These are phyloP conservation scores for Eupithecia abbreviata DNA, from an alignment of 2,888 invertebrate genomes.

Conservation along the genomic window DNA sequence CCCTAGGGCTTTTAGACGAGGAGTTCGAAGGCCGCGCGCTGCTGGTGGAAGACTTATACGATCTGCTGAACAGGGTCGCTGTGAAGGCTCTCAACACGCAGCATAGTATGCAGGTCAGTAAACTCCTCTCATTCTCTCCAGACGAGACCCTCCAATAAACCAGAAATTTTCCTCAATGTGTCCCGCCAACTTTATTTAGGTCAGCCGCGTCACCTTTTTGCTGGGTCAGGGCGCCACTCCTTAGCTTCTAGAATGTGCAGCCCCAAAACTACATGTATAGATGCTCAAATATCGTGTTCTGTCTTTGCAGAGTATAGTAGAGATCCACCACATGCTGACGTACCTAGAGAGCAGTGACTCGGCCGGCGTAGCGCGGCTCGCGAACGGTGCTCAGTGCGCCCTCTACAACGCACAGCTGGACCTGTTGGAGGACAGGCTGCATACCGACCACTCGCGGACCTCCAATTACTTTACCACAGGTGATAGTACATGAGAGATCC, in stretches of 20 bases:
- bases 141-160: neutral
- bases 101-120: constrained; percentile 66
- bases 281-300: neutral
- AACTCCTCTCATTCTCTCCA: neutral
- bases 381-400: constrained; percentile 80
- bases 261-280: neutral
- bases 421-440: constrained; percentile 71
- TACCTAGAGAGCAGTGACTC: constrained; percentile 66
- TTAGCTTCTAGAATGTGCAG: neutral
- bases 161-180: neutral
- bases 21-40: constrained; percentile 64
- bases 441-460: constrained; percentile 51
- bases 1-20: constrained; percentile 53
- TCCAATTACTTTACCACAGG: constrained; percentile 69
- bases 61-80: constrained; percentile 63
- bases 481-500: constrained; percentile 71
- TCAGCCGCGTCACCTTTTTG: neutral
- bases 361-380: constrained; percentile 53
- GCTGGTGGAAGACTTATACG: constrained; percentile 64
- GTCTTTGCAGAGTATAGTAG: constrained; percentile 73
- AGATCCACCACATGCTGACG: constrained; percentile 84
- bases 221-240: neutral
- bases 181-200: neutral
- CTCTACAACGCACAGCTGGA: constrained; percentile 83
- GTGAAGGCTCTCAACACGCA: constrained; percentile 62